Base-by-base conservation (phyloP, 2,888 invertebrate species). In the Asteroscopus sphinx region DNA sequence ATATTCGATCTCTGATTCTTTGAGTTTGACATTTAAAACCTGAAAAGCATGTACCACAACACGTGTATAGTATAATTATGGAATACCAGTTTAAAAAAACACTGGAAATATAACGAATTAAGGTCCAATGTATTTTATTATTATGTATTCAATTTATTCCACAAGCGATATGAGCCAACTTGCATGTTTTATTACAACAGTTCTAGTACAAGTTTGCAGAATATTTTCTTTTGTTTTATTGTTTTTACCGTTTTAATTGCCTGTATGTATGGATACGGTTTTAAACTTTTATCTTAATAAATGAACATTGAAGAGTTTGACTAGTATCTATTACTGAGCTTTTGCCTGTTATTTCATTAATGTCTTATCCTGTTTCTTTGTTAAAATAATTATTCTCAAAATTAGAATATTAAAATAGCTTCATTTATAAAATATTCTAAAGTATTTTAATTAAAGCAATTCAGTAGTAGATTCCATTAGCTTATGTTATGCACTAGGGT, bases 401-500 rank as follows among this genome's bases (percentile, higher is more conserved):
- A n/a, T 15, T 26, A 2, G 28, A n/a, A 6, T 40, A 26, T 26
- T 32, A 15, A 32, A 40, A 40, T 32, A 37, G 6, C 30, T 26
- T 13, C 0, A 13, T 2, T 7, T 33, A 3, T 32, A 7, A 12
- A 45, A 11, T 11, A 6, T 40, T 15, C 17, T 45, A 33, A 45
- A 15, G 28, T 30, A 35, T 62, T 37, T 39, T 42, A 46, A 60
- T 60, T 15, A 17, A 42, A 39, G 12, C 25, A 40, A 41, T 57
- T 30, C 37, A 30, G 51, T 40, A 33, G 16, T 47, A 12, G 25
- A 28, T 44, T 16, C 45, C 41, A 26, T 25, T 28, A 46, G 33
- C 13, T 32, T 33, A 35, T 32, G 25, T 39, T 58, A 46, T 57
- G 47, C 47, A 59, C 56, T 70, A 61, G 58, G 46, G 41, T 70